Percentiles rank a stretch among this genome's conserved stretches.
Conservation (phyloP, 2,797 vertebrate genomes). For the Hypotaenidia philippensis region DNA sequence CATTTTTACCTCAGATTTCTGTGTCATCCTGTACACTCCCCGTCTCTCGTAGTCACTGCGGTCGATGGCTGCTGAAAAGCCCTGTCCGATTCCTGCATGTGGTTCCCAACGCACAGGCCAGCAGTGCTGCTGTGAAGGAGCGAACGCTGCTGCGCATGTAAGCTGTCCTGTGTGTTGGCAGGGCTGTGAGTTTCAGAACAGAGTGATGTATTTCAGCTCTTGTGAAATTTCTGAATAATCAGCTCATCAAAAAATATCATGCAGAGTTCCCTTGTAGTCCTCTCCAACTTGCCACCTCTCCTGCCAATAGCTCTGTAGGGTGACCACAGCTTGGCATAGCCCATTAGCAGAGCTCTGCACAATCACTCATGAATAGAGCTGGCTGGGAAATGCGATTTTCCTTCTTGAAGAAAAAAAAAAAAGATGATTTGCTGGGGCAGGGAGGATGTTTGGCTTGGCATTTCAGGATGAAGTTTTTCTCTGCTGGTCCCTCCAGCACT, state of each 20-base stretch:
- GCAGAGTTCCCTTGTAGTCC: constrained; percentile 64
- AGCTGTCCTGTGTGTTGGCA: constrained; percentile 57
- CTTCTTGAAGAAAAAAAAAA: background rate
- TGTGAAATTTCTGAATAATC: constrained; percentile 69
- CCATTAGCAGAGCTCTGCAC: constrained; percentile 59
- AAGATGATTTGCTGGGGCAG: background rate
- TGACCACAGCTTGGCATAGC: constrained; percentile 60
- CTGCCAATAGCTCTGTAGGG: constrained; percentile 59
- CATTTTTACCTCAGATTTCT: background rate
- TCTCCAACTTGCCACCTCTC: constrained; percentile 57
- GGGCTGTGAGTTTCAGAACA: constrained; percentile 28
- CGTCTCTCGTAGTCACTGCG: background rate
- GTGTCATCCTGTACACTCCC: background rate
- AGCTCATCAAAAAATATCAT: constrained; percentile 72
- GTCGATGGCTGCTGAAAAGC: background rate
- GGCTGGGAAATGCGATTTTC: background rate
- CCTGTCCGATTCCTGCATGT: background rate
- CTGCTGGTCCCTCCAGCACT: background rate
- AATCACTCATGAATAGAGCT: constrained; percentile 30
- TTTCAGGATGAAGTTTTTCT: background rate
- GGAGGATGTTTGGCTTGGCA: background rate
- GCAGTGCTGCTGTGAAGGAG: background rate
- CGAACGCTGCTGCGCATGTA: constrained; percentile 30
- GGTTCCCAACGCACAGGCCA: background rate
- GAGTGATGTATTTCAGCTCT: constrained; percentile 60